phyloP scores from a whole-genome alignment of 2,797 vertebrate species.

The Danionella dracula region DNA sequence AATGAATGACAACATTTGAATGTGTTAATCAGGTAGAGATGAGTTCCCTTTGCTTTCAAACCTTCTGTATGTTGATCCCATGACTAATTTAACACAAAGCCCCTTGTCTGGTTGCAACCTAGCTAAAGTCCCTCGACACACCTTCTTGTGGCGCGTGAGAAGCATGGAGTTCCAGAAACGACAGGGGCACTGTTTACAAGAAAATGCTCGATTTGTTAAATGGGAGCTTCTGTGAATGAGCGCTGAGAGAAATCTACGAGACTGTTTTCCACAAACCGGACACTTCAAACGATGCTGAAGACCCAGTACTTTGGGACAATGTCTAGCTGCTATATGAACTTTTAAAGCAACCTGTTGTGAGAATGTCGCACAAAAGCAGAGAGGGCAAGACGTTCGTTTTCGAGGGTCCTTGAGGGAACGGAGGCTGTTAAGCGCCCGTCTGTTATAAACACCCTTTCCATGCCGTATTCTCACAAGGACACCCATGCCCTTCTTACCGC shows the following conservation, averaged over 20 bases:
- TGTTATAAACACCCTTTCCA: slow-evolving; percentile 67
- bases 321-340: slow-evolving; percentile 74
- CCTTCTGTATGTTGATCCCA: slow-evolving; percentile 60
- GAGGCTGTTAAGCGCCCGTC: slow-evolving; percentile 66
- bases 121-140: slow-evolving; percentile 67
- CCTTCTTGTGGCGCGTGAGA: slow-evolving; percentile 71
- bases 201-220: slow-evolving; percentile 71
- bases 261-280: slow-evolving; percentile 75
- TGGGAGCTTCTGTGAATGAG: slow-evolving; percentile 74
- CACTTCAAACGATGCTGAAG: slow-evolving; percentile 68
- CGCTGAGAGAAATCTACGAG: slow-evolving; percentile 67
- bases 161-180: slow-evolving; percentile 75
- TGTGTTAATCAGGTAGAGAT: slow-evolving; percentile 67
- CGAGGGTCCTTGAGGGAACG: slow-evolving; percentile 71
- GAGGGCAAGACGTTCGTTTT: slow-evolving; percentile 73
- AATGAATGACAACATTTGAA: slow-evolving; percentile 53
- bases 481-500: slow-evolving; percentile 66
- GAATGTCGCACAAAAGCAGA: slow-evolving; percentile 73
- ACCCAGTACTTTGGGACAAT: slow-evolving; percentile 64
- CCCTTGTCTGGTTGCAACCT: slow-evolving; percentile 60
- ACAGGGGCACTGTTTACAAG: slow-evolving; percentile 69
- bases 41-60: slow-evolving; percentile 60
- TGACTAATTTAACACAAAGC: slow-evolving; percentile 62
- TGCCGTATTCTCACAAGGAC: slow-evolving; percentile 70
- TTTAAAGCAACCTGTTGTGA: slow-evolving; percentile 73